Conservation (phyloP, 2,797 vertebrate genomes). For the Myripristis murdjan region DNA sequence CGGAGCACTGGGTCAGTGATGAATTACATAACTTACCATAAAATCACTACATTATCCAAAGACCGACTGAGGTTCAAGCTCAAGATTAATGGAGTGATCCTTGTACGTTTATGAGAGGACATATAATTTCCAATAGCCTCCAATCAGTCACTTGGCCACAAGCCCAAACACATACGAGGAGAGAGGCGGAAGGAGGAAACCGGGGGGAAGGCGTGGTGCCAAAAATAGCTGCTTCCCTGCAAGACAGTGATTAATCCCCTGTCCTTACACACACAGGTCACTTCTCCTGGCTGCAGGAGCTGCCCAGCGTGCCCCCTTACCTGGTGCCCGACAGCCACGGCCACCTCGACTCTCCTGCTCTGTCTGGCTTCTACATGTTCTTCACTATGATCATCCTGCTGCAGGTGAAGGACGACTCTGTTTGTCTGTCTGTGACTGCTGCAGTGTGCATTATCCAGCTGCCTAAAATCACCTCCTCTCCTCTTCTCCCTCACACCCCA, state of each 20-base stretch:
- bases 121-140: conserved; percentile 49
- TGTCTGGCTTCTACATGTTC: conserved; percentile 92
- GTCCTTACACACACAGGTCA: conserved; percentile 87
- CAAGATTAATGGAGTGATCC: conserved; percentile 47
- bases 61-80: conserved; percentile 23
- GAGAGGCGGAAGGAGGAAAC: conserved; percentile 10
- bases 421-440: neutral
- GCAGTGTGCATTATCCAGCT: neutral
- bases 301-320: conserved; percentile 86
- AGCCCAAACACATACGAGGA: conserved; percentile 40
- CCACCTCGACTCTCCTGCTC: conserved; percentile 76
- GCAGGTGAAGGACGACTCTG: conserved; percentile 86
- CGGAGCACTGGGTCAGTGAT: conserved; percentile 90
- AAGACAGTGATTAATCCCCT: conserved; percentile 69
- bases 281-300: conserved; percentile 86
- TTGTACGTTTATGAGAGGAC: conserved; percentile 44
- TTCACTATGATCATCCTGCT: conserved; percentile 97
- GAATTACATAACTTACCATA: conserved; percentile 45
- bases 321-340: conserved; percentile 86
- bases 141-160: conserved; percentile 43
- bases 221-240: conserved; percentile 65
- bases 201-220: conserved; percentile 46
- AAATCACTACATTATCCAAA: conserved; percentile 23
- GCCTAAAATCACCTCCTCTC: conserved; percentile 2
- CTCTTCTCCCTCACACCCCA: conserved; percentile 66